These are phyloP conservation scores for Theonella swinhoei DNA, from an alignment of 37 sponge, comb jelly and placozoan genomes.

Conservation along the genomic window DNA sequence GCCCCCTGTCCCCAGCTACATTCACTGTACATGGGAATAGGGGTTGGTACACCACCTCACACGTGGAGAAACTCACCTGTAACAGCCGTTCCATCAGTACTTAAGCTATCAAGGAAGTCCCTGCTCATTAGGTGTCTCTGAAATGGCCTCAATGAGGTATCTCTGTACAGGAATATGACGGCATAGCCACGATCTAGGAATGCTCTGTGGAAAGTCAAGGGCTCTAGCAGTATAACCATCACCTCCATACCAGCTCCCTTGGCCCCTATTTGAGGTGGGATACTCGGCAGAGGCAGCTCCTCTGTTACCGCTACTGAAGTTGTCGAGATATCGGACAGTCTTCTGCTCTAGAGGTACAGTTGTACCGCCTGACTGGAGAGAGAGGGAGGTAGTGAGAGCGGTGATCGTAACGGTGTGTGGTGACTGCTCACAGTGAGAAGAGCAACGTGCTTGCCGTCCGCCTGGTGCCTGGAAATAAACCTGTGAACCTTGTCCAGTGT, in stretches of 20 bases:
- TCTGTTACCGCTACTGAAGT: constrained; percentile 93
- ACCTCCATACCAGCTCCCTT: too few species aligned
- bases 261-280: too few species aligned
- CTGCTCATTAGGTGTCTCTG: constrained; percentile 66
- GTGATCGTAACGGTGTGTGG: too few species aligned
- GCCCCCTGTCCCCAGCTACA: not conserved
- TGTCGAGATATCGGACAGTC: constrained; percentile 96
- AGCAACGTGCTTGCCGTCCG: constrained; percentile 2
- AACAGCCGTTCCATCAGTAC: not conserved
- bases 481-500: not conserved
- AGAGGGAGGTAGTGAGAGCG: not conserved
- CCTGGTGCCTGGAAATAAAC: not conserved
- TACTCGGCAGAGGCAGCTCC: constrained; percentile 96
- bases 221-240: not conserved
- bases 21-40: not conserved
- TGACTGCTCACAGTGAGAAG: constrained; percentile 40
- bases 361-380: constrained; percentile 91
- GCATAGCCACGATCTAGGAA: constrained; percentile 81
- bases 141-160: constrained; percentile 75
- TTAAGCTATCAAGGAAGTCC: constrained; percentile 61
- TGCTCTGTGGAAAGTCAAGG: constrained; percentile 31
- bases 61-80: not conserved
- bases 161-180: constrained; percentile 85
- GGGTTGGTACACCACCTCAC: too few species aligned
- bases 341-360: constrained; percentile 94